Percentiles rank a stretch among this genome's conserved stretches.
phyloP scores from a whole-genome alignment of 1,140 invertebrate species.

The Cherax destructor region DNA sequence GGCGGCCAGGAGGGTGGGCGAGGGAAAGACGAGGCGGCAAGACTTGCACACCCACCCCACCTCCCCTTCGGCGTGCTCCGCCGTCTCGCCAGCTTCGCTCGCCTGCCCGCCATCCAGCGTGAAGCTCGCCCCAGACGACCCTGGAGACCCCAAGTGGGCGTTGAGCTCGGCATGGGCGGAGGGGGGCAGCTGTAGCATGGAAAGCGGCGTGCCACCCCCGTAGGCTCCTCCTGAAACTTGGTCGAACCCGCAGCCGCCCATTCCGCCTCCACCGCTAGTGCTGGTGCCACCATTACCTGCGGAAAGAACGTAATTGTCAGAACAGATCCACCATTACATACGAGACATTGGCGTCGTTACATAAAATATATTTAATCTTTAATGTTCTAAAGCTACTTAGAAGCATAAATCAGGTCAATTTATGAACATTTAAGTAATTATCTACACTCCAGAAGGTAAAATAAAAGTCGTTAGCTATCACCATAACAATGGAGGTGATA shows the following conservation, averaged over 20 bases:
- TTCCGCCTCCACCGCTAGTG: background rate
- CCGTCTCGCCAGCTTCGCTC: constrained; percentile 73
- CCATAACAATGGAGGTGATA: no score
- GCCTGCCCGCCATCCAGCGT: constrained; percentile 77
- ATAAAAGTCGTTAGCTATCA: no score
- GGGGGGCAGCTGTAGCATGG: constrained; percentile 77
- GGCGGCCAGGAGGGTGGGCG: constrained; percentile 82
- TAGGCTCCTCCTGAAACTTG: constrained; percentile 38
- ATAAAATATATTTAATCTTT: no score
- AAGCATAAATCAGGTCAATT: no score
- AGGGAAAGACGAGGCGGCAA: constrained; percentile 87
- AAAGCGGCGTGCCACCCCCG: constrained; percentile 75
- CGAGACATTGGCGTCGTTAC: no score
- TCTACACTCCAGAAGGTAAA: no score
- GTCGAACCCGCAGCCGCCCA: constrained; percentile 35
- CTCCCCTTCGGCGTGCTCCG: constrained; percentile 82
- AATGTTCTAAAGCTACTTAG: no score
- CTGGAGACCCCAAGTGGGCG: constrained; percentile 76
- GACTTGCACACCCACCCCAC: constrained; percentile 90
- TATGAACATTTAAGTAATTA: no score
- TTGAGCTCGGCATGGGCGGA: constrained; percentile 77
- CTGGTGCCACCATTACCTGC: constrained; percentile 12
- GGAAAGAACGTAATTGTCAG: background rate
- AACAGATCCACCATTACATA: background rate
- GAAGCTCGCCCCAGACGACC: constrained; percentile 76